Evolutionary conservation across 2,888 invertebrate genomes (phyloP), one percentile per base, ranked within the genome.

Genomic region (Seladonia tumulorum): DNA sequence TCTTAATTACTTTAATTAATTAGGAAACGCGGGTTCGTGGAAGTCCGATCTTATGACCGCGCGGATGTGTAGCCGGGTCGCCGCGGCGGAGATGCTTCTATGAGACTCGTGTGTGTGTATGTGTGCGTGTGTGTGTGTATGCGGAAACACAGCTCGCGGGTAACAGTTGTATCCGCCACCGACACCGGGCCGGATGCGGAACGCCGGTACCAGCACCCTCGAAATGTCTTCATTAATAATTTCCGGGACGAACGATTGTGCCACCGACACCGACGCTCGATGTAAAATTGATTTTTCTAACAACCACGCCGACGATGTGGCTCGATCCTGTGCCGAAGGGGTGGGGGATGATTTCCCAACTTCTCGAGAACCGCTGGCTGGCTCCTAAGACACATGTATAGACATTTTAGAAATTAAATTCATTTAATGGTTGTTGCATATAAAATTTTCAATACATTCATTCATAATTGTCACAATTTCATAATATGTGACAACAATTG

Each of bases 1-100:
- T 88, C 92, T 92, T 92, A 93, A 94, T 94, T 94, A 93, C 92
- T 93, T 94, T 93, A 94, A 94, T 94, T 94, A 94, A 94, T 94
- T 92, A 94, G 93, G 92, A 93, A 93, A 92, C 91, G 93, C 90
- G 91, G 92, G 91, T 93, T 92, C 93, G 92, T 92, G 92, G 91
- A 92, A 93, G 93, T 92, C 92, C 92, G 89, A 93, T 92, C 93
- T 93, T 92, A 92, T 91, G 91, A 92, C 91, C 22, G 91, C 87
- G 88, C 88, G 85, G 88, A 88, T 92, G 92, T 89, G 93, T 90
- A 90, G 92, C 86, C 85, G 83, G 84, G 18, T 76, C 76, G 79
- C 25, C 35, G 29, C 16, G 35, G 35, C 57, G 35, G 72, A 72
- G 49, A 49, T 16, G n/a, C 71, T 74, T 29, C 76, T 45, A 49